Conservation (phyloP, 2,113 vertebrate species). For the Notiomystis cincta region DNA sequence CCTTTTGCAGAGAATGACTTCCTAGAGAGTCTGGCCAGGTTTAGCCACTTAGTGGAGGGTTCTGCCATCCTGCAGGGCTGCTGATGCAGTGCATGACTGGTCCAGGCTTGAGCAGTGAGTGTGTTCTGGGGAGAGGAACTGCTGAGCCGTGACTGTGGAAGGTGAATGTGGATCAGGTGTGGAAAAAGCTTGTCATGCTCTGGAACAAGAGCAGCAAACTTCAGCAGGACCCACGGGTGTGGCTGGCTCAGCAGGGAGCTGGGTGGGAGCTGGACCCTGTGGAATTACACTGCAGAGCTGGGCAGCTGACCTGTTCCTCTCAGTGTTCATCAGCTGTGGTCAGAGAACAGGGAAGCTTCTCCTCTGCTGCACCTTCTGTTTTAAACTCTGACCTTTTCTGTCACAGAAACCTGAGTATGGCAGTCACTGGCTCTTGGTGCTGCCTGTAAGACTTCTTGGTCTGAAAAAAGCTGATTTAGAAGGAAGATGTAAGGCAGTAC, state of each 20-base stretch:
- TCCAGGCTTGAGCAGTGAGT: no score
- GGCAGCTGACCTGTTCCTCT: neutral
- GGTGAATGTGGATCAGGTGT: neutral
- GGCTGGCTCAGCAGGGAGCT: neutral
- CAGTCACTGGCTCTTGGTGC: neutral
- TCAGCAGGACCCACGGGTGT: rapidly evolving
- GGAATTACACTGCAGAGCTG: neutral
- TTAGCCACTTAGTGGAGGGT: neutral
- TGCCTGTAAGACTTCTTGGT: neutral
- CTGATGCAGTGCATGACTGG: neutral
- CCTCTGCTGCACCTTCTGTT: neutral
- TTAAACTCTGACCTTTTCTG: neutral
- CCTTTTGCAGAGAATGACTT: neutral
- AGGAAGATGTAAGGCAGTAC: neutral
- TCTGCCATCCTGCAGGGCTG: neutral
- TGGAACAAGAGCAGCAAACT: neutral
- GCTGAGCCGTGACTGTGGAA: neutral
- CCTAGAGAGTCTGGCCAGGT: neutral
- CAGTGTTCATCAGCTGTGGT: neutral
- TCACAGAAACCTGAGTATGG: rapidly evolving
- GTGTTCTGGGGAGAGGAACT: neutral
- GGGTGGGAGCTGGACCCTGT: neutral
- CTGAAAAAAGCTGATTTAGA: neutral
- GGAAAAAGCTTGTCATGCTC: neutral
- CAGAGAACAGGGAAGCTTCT: neutral